A percentile compares a stretch with the other conserved stretches of the same genome.
These are phyloP conservation scores for Sitodiplosis mosellana DNA, from an alignment of 1,140 invertebrate species.

Conservation along the genomic window DNA sequence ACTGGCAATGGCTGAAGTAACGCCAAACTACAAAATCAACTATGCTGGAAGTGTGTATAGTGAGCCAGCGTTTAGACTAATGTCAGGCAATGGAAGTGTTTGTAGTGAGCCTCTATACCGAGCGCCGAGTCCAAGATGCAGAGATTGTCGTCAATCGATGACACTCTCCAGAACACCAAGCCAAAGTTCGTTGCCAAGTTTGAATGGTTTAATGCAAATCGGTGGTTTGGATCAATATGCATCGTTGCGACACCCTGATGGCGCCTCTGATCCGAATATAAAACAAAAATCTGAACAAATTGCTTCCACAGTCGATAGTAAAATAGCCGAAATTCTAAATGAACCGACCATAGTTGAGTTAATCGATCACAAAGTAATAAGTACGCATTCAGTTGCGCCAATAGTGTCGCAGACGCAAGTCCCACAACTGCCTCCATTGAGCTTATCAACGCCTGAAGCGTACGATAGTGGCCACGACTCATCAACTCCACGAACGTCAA, in stretches of 20 bases:
- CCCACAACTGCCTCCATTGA: constrained; percentile 19
- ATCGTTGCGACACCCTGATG: constrained; percentile 65
- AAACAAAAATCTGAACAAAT: constrained; percentile 42
- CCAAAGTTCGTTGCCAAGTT: constrained; percentile 20
- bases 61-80: constrained; percentile 57
- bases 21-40: constrained; percentile 45
- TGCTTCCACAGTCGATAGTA: constrained; percentile 31
- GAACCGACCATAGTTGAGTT: constrained; percentile 29
- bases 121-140: constrained; percentile 20
- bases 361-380: constrained; percentile 32
- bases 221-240: constrained; percentile 40
- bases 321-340: constrained; percentile 29
- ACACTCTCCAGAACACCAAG: constrained; percentile 19
- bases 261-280: constrained; percentile 78
- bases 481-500: constrained; percentile 54
- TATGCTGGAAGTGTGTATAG: constrained; percentile 58
- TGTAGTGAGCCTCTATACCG: constrained; percentile 31
- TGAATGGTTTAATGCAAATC: constrained; percentile 29
- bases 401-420: constrained; percentile 25
- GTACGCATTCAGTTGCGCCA: constrained; percentile 35
- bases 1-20: constrained; percentile 49
- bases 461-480: constrained; percentile 66
- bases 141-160: constrained; percentile 12
- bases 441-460: constrained; percentile 34
- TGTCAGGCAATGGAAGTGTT: constrained; percentile 49